Evolutionary conservation across 2,113 vertebrate species (phyloP), one percentile per base, ranked within the genome.

Genomic region (Ceyx margarethae): DNA sequence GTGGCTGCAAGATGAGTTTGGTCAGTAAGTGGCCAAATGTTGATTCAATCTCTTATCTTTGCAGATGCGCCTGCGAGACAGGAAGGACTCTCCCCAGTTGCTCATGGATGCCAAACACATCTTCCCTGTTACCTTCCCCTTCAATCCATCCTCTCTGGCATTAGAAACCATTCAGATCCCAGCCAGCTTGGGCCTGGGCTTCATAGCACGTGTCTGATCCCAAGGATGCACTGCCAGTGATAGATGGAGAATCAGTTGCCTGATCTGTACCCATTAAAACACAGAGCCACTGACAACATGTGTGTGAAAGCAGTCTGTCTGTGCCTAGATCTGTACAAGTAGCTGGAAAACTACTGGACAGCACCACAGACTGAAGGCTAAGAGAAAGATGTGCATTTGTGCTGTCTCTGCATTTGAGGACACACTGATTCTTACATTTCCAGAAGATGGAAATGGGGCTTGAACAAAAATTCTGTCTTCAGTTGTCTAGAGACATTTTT

Each of bases 41-140:
- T 97, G 53, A 96, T 31, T 4, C 3, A 22, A 46, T 61, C 23
- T 95, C 57, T 95, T 96, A 9, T 75, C 89, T 89, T 87, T 91
- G 61, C 97, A 99, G 99, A 96, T 99, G 81, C 99, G 99, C 85
- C 98, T 99, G 93, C 98, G 99, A 87, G 99, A 99, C 94, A 98
- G 99, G 76, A 99, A 99, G 83, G 99, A 99, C 95, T 98, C 98
- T 56, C 98, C 98, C 46, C 99, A 99, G 96, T 97, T 99, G 94
- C 97, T 99, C 91, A 99, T 99, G 98, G 99, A 99, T 98, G 99
- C 99, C 14, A 99, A 99, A 96, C 98, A 99, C 92, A 99, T 99
- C 94, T 99, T 99, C 37, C 99, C 99, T 1, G 99, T 99, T 93
- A 99, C 99, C 48, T 99, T 99, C 91, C 99, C 99, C 0, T 99